These are phyloP conservation scores for Psittacula cyanocephala DNA, from an alignment of 2,113 vertebrate genomes.

Conservation along the genomic window DNA sequence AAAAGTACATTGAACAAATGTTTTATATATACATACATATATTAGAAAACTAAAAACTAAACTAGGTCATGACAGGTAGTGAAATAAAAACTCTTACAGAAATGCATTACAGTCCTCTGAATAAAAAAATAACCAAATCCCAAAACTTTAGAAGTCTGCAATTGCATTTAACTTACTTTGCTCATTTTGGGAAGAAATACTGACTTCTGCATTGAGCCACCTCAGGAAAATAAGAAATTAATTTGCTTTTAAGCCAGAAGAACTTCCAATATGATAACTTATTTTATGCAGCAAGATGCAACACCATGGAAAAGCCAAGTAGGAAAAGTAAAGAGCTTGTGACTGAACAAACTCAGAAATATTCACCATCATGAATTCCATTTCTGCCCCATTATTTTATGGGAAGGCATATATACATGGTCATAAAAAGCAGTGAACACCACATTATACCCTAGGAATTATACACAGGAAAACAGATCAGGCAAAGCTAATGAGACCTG, in stretches of 20 bases:
- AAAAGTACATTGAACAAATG: background rate
- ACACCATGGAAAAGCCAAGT: background rate
- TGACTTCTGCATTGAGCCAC: background rate
- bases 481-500: background rate
- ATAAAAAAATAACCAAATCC: background rate
- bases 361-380: background rate
- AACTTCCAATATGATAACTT: background rate
- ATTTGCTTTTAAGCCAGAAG: background rate
- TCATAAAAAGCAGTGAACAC: background rate
- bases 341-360: background rate
- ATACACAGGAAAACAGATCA: background rate
- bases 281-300: background rate
- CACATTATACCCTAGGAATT: background rate
- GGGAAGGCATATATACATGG: background rate
- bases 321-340: background rate
- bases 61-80: background rate
- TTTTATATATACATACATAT: background rate
- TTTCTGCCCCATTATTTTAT: background rate
- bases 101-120: conserved; percentile 4
- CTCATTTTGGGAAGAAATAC: background rate
- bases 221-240: background rate
- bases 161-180: background rate
- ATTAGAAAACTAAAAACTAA: conserved; percentile 29
- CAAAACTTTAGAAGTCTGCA: background rate
- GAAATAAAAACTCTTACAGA: conserved; percentile 10